Evolutionary conservation across 1,140 invertebrate species (phyloP), one percentile per base, ranked within the genome.

Genomic region (Hycleus cichorii): DNA sequence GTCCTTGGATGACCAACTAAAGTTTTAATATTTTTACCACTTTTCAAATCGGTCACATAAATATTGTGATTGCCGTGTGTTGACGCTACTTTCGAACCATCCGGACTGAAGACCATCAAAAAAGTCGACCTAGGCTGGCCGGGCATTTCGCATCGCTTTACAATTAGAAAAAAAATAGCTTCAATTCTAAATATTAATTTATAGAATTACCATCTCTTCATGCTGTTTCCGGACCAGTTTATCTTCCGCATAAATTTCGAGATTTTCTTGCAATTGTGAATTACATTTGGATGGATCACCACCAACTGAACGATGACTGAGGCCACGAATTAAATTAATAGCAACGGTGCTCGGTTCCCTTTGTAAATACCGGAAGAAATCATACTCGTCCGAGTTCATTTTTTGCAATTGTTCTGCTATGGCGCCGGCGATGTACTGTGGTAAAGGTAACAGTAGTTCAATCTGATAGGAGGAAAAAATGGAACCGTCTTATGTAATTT

Each of bases 41-140:
- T 92, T 32, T 80, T 81, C 25, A 93, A 72, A 68, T 94, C 89
- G 46, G 85, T 90, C 9, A 95, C 85, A 72, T 93, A 91, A n/a
- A 95, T 86, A 72, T 89, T 89, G 69, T 94, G 91, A 74, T 95
- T 92, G 26, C 91, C 91, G 79, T 95, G 91, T 1, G 90, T 91
- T 4, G 91, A 94, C 44, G 91, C 92, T 38, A 94, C 83, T 76
- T 87, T 88, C 10, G 83, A 86, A 45, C 90, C 87, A 82, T 91
- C 88, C 52, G 87, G 85, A 81, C 89, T 91, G 64, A 91, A 92
- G 43, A 88, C 87, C 84, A 91, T 90, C 44, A 92, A 74, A 77
- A 91, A 91, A 56, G 89, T 90, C 39, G 88, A 87, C 67, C 83
- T 79, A 56, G 87, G 82, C 65, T 82, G 77, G 51, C 86, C 86